Base-by-base conservation (phyloP, 2,888 invertebrate species). In the Nemotelus pantherinus region DNA sequence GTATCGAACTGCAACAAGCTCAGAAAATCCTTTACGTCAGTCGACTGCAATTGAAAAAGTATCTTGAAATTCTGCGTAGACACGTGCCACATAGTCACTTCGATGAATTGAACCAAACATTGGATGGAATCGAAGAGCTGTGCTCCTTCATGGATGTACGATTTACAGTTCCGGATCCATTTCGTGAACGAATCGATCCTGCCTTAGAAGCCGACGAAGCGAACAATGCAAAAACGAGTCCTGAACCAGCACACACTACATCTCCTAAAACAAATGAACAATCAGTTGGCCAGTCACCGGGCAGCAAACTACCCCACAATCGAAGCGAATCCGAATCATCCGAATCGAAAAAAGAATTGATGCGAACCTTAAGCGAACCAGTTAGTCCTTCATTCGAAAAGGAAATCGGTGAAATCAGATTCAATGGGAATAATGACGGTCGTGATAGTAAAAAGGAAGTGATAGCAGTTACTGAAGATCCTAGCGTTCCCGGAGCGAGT, bases 51-150 rank as follows among this genome's bases (percentile, higher is more conserved):
- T 80, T 89, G 53, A 82, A 84, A 50, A 85, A 86, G 48, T 89
- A 89, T 83, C 82, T 88, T 67, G 80, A 80, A n/a, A 84, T 84
- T 2, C 83, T 89, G 53, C 85, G 86, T n/a, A 83, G 85, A 72
- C 83, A 86, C 77, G 81, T 87, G 58, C 81, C 83, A 65, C 83
- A 82, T 44, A 82, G 84, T 57, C 81, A 84, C 6, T 82, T 85
- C 41, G 84, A 86, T 0, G 86, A 85, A 63, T 84, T 85, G 45
- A 82, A 83, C 79, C 85, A 87, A 74, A 87, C 88, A 0, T 81
- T 89, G n/a, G 88, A 88, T 81, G 89, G 89, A 6, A 88, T 89
- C 48, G 87, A 88, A 75, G 89, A 89, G 82, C 84, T 89, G 70
- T 85, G 86, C 78, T 82, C 83, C 44, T 84, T 86, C 71, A 80